Evolutionary conservation across 1,140 invertebrate genomes (phyloP), one percentile per base, ranked within the genome.

Genomic region (Propsilocerus akamusi): DNA sequence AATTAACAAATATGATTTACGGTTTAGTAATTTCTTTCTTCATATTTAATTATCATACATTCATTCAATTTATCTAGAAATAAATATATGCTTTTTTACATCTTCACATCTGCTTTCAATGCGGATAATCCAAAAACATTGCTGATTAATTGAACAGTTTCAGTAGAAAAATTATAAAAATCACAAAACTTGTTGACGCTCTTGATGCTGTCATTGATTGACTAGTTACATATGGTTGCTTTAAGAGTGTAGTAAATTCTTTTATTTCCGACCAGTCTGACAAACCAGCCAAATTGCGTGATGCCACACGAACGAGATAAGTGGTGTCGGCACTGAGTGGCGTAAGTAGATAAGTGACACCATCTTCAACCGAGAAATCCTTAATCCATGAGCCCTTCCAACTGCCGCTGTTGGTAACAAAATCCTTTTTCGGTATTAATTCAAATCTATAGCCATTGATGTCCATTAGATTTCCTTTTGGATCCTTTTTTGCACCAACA

Each of bases 261-360:
- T 56, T 56, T 26, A 60, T 57, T 47, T 54, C 56, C 23, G 59
- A 63, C 22, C 52, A 67, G 48, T 67, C 63, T 53, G 65, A 65
- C 25, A 62, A 55, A 1, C 68, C 68, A 12, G 68, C 68, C 28
- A 59, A 52, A 52, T 68, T 69, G 10, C 56, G 55, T 0, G 67
- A 62, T 22, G 67, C 64, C 1, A 64, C 68, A 25, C 66, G 55
- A 41, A 69, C 59, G 20, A 61, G 52, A 48, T 70, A 70, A 3
- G 48, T 51, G 1, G 67, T 68, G 48, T 66, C 59, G 8, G 61
- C 60, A 24, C 61, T 56, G 5, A 70, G 53, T 25, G 60, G 59
- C 3, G 57, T 65, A 8, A 68, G 52, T 10, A 66, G 53, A 50
- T 63, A 66, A 37, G 61, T 65, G 25, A 60, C 62, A 50, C 65